A percentile compares a stretch with the other conserved stretches of the same genome.
Evolutionary conservation across 2,113 vertebrate genomes (phyloP).

Genomic region (Ammodytes marinus): DNA sequence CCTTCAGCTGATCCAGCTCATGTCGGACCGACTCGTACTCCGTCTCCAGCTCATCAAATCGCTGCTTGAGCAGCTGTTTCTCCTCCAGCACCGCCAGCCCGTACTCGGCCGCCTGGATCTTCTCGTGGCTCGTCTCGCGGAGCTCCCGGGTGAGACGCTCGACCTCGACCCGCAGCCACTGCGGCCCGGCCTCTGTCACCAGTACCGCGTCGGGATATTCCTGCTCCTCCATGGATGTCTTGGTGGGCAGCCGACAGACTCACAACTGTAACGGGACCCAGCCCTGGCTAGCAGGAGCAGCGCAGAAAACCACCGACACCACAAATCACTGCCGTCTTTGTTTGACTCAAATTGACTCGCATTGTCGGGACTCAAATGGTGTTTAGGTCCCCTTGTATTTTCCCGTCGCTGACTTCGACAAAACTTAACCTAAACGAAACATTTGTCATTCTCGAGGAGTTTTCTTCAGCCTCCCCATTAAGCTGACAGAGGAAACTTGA

Average conservation of each 20-base stretch:
- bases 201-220: slow-evolving; percentile 86
- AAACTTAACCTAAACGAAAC: slow-evolving; percentile 1
- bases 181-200: slow-evolving; percentile 91
- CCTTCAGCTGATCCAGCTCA: slow-evolving; percentile 95
- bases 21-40: slow-evolving; percentile 92
- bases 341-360: slow-evolving; percentile 76
- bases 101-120: slow-evolving; percentile 98
- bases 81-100: slow-evolving; percentile 97
- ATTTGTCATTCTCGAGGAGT: slow-evolving; percentile 57
- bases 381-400: not conserved
- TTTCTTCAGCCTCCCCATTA: slow-evolving; percentile 44
- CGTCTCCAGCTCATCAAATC: slow-evolving; percentile 93
- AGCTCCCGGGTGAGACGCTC: slow-evolving; percentile 92
- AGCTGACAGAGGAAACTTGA: slow-evolving; percentile 74
- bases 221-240: slow-evolving; percentile 89
- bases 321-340: slow-evolving; percentile 71
- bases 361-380: slow-evolving; percentile 58
- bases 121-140: slow-evolving; percentile 93
- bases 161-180: slow-evolving; percentile 92
- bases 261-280: slow-evolving; percentile 73
- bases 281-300: slow-evolving; percentile 64
- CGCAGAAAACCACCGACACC: slow-evolving; percentile 43
- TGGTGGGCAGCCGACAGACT: slow-evolving; percentile 66
- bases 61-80: slow-evolving; percentile 95
- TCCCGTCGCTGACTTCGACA: slow-evolving; percentile 6